These are phyloP conservation scores for Zaprionus obscuricornis DNA, from an alignment of 2,888 invertebrate genomes.

Conservation along the genomic window DNA sequence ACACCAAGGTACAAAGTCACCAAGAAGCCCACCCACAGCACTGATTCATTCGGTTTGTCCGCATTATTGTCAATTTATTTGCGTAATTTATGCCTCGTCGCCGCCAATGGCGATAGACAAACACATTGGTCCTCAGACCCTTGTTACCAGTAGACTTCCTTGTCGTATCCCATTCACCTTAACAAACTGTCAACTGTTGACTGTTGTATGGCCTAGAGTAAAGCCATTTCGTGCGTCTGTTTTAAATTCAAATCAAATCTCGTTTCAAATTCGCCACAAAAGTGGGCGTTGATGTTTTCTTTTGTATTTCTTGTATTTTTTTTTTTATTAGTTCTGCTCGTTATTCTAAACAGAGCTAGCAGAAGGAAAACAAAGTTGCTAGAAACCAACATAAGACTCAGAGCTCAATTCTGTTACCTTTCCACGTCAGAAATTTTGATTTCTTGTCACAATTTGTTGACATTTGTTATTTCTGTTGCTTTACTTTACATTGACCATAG, in stretches of 20 bases:
- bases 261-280: constrained; percentile 58
- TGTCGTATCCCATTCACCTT: background rate
- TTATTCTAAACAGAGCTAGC: constrained; percentile 37
- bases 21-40: constrained; percentile 6
- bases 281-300: constrained; percentile 17
- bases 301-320: constrained; percentile 1
- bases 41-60: constrained; percentile 43
- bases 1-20: background rate
- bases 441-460: constrained; percentile 78
- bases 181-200: constrained; percentile 55
- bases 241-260: constrained; percentile 81
- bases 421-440: constrained; percentile 69
- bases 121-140: constrained; percentile 27
- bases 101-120: constrained; percentile 48
- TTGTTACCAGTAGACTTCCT: background rate
- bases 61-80: constrained; percentile 76
- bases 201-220: constrained; percentile 48
- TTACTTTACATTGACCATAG: constrained; percentile 47
- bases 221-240: constrained; percentile 65
- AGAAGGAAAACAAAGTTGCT: background rate
- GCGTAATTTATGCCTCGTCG: constrained; percentile 76
- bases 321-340: constrained; percentile 45
- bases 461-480: constrained; percentile 62
- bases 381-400: too few species aligned
- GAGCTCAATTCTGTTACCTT: constrained; percentile 10